Evolutionary conservation across 2,113 vertebrate species (phyloP), one percentile per base, ranked within the genome.

Genomic region (Leptobrachium leishanense): DNA sequence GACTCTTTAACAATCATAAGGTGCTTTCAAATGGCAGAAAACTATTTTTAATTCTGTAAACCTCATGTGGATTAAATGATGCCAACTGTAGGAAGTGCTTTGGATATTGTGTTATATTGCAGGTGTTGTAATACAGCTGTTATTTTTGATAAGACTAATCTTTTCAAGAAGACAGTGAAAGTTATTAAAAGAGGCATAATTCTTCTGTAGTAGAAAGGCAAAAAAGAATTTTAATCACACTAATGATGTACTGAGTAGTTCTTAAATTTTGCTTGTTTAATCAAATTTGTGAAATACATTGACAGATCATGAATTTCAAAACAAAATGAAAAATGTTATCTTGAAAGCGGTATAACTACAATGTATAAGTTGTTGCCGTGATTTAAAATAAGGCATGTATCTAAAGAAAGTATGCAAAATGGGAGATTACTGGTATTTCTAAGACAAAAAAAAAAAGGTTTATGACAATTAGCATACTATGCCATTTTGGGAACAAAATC

Each of bases 71-170:
- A 65, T 65, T 65, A 65, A 5, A 50, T 6, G 31, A 7, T 10
- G 39, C 39, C 4, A 65, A 40, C n/a, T 9, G n/a, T 10, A 40
- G 20, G 5, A 65, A 65, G 31, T 65, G 15, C 63, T 8, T 20
- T 2, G 39, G n/a, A 31, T 3, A 5, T 39, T 3, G 5, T 65
- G 7, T 65, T 65, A 9, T 65, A 6, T 65, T 31, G 4, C 63
- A 65, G 63, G 15, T 62, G 11, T 65, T 20, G n/a, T 65, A 8
- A 5, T 8, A 65, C 20, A 5, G 31, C 63, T 65, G 63, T 31
- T 40, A 65, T 65, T 65, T 31, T 65, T 65, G n/a, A 65, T 65
- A 65, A 65, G 3, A 39, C 15, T 65, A 65, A 65, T 65, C 63
- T 65, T 5, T 65, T 65, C 13, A 39, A 65, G n/a, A 40, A 65